Conservation (phyloP, 2,113 vertebrate species). For the Tenebrosternarchus preto region DNA sequence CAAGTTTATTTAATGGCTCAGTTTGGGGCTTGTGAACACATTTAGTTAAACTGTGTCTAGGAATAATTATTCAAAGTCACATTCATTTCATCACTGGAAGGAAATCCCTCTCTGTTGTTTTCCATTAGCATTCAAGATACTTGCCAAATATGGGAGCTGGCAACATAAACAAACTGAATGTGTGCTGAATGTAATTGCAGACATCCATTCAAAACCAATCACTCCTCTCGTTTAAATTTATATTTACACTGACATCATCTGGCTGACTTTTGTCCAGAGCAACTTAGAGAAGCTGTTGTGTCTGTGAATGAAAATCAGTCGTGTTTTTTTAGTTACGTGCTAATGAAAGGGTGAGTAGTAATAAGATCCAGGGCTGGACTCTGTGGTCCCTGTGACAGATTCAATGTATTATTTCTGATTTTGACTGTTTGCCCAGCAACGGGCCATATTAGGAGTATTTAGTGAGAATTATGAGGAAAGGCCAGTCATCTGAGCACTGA, state of each 20-base stretch:
- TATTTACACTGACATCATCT: no score
- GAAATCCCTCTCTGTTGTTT: not conserved
- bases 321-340: not conserved
- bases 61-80: not conserved
- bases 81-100: not conserved
- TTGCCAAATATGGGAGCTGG: not conserved
- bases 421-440: not conserved
- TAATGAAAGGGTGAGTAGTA: not conserved
- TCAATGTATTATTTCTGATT: not conserved
- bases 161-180: not conserved
- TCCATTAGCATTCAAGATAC: not conserved
- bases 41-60: not conserved
- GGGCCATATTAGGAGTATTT: constrained; percentile 4
- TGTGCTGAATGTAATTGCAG: not conserved
- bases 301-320: no score
- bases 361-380: not conserved
- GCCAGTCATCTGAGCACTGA: constrained; percentile 42
- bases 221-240: no score
- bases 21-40: not conserved
- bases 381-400: not conserved
- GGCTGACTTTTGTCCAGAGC: no score
- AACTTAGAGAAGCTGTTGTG: no score
- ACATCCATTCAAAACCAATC: no score
- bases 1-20: not conserved
- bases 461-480: not conserved